Base-by-base conservation (phyloP, 2,888 invertebrate species). In the Coecobrya sp. region DNA sequence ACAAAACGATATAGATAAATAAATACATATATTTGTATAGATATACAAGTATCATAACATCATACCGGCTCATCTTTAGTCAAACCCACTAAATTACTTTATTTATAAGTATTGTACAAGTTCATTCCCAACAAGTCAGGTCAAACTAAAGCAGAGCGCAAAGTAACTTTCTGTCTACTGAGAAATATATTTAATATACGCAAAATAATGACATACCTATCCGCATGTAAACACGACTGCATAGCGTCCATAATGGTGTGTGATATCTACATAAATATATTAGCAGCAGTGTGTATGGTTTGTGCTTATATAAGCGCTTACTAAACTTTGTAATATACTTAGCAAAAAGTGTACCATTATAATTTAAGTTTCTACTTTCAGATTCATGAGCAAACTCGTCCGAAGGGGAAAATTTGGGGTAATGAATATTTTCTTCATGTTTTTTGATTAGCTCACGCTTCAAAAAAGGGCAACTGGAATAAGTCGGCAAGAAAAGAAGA, bases 381-480 rank as follows among this genome's bases (percentile, higher is more conserved):
- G 89, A 89, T 89, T 89, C 89, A 89, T 89, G 89, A 89, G 82
- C 52, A 89, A 89, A 89, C 82, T 89, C 89, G 89, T 89, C 89
- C 89, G 89, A 89, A 89, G 89, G 89, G 89, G 81, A 82, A 89
- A 89, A 89, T 89, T 89, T 89, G 89, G 82, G 89, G 89, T 89
- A 89, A 89, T 89, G 89, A 89, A 89, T 89, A 89, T 89, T 89
- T 89, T 89, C 89, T 89, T 89, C 89, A 89, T 89, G 89, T 89
- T 89, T 89, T 89, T 89, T 89, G 89, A 89, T 82, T 89, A 82
- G 89, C 89, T 89, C 89, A 82, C 82, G 81, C 89, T 89, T 89
- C 70, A 52, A 79, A 86, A 86, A 89, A 89, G 89, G 82, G 82
- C 82, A 89, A 79, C 52, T 79, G 52, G 52, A 79, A 79, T 79